phyloP scores from a whole-genome alignment of 23 tunicate genomes.

The Ascidia mentula region DNA sequence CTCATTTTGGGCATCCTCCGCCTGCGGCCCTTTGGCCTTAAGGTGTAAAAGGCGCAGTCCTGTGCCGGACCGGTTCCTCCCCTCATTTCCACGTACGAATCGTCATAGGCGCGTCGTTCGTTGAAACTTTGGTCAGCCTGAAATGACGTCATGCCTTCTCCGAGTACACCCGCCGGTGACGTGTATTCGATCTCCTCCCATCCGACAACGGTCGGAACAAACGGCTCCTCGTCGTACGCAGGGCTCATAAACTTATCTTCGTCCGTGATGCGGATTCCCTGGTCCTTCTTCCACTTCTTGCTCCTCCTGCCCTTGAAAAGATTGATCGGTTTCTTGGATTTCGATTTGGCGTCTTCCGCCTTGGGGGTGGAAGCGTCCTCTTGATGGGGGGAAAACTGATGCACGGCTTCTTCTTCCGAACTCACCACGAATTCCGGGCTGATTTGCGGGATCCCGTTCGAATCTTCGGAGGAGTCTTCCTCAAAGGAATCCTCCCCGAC shows the following conservation, averaged over 20 bases:
- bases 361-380: slow-evolving; percentile 8
- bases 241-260: slow-evolving; percentile 53
- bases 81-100: slow-evolving; percentile 16
- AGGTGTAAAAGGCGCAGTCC: slow-evolving; percentile 46
- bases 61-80: neutral
- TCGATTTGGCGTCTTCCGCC: neutral
- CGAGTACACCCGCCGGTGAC: neutral
- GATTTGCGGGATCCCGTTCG: neutral
- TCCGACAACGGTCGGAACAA: slow-evolving; percentile 45
- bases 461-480: slow-evolving; percentile 3
- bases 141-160: slow-evolving; percentile 8
- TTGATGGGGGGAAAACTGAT: neutral
- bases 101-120: slow-evolving; percentile 28
- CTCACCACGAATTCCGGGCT: slow-evolving; percentile 26
- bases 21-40: slow-evolving; percentile 71
- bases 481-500: neutral
- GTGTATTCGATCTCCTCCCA: slow-evolving; percentile 66
- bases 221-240: slow-evolving; percentile 46
- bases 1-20: slow-evolving; percentile 67
- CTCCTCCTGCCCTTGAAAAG: slow-evolving; percentile 22
- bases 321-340: neutral
- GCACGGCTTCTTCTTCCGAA: slow-evolving; percentile 8
- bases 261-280: neutral
- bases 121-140: neutral
- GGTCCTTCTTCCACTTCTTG: slow-evolving; percentile 29